Base-by-base conservation (phyloP, 1,140 invertebrate genomes). In the Calliphora vicina region DNA sequence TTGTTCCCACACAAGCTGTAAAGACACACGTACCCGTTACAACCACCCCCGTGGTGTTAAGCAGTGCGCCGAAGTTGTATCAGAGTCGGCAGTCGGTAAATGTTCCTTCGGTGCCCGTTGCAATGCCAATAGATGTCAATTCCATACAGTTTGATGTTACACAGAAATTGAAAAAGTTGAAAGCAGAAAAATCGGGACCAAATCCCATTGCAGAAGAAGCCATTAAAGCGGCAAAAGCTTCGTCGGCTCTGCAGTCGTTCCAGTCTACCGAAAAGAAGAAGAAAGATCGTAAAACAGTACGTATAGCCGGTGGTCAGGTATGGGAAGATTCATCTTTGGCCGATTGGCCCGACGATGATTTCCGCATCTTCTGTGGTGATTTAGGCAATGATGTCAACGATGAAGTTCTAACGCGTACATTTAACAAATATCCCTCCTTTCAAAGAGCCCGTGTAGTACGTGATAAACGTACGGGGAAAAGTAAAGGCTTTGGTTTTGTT, bases 351-450 rank as follows among this genome's bases (percentile, higher is more conserved):
- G 95, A 96, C 88, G 97, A 99, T 93, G 99, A 99, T 92, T 99
- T 99, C 91, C 92, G 99, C 84, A 96, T 99, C 90, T 99, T 99
- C 91, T 99, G 98, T 91, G 99, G 99, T 45, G 99, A 99, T 93
- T 92, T 99, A 8, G 99, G 99, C 3, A 99, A 99, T 91, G 99
- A 99, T 91, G 98, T 99, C 1, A 99, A 98, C 0, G 99, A 99
- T 88, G 99, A 99, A 91, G 93, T 98, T 74, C 91, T 99, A 12
- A 94, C 92, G 0, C 92, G 98, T 86, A 98, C 98, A 1, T 99
- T 99, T 88, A 96, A 96, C 86, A 98, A 98, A 90, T 99, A 97
- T 92, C 94, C 96, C 0, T 99, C 98, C 61, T 99, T 99, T 91
- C 93, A 96, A 88, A 96, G 95, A 90, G 98, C 99, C 0, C 98